phyloP scores from a whole-genome alignment of 2,888 invertebrate genomes.

The Podotricha telesiphe region DNA sequence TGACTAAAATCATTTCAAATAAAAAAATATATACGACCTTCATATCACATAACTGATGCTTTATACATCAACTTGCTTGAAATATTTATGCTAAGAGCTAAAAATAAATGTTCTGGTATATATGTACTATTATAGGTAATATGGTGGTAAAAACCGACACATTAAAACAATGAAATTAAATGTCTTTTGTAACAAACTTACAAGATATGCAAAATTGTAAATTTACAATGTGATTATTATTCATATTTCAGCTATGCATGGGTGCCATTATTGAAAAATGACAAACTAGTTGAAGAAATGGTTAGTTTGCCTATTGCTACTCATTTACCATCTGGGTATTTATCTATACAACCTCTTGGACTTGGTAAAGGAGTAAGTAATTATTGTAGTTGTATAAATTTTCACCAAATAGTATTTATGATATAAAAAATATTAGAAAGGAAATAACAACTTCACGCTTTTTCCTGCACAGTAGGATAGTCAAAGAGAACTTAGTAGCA shows the following conservation, averaged over 20 bases:
- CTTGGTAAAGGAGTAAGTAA: conserved; percentile 93
- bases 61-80: neutral
- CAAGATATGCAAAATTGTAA: neutral
- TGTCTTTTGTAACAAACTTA: neutral
- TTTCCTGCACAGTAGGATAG: no score
- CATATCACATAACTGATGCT: no score
- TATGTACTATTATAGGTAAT: no score
- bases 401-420: neutral
- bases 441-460: no score
- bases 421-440: no score
- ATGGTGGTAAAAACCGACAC: neutral
- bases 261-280: conserved; percentile 92
- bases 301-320: conserved; percentile 93
- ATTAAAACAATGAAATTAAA: neutral
- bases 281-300: conserved; percentile 92
- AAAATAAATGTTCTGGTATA: neutral
- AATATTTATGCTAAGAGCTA: neutral
- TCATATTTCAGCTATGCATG: conserved; percentile 89
- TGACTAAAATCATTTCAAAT: no score
- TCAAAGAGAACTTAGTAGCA: no score
- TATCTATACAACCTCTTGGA: conserved; percentile 94
- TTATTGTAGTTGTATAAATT: neutral
- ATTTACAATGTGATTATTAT: neutral
- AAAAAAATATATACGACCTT: no score
- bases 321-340: conserved; percentile 94